Percentiles rank a stretch among this genome's conserved stretches.
Conservation (phyloP, 2,888 invertebrate species). For the Leucania comma region DNA sequence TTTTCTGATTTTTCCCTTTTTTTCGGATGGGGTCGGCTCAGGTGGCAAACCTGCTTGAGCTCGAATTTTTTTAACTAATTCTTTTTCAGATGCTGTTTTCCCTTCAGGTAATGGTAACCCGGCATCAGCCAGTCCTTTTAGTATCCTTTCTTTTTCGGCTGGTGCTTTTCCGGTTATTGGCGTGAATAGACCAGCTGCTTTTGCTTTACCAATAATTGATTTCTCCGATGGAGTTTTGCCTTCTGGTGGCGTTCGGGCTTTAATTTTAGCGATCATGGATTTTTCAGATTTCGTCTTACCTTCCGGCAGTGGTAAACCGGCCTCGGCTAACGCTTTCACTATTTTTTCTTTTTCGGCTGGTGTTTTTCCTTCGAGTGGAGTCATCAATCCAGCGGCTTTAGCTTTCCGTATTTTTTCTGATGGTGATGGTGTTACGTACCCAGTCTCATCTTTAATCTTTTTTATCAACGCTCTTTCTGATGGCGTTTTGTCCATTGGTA, state of each 20-base stretch:
- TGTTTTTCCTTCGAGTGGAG: slow-evolving; percentile 5
- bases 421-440: slow-evolving; percentile 38
- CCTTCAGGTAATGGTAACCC: slow-evolving; percentile 75
- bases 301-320: slow-evolving; percentile 44
- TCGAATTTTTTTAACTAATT: slow-evolving; percentile 70
- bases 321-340: slow-evolving; percentile 16
- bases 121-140: slow-evolving; percentile 71
- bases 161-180: slow-evolving; percentile 72
- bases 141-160: slow-evolving; percentile 73
- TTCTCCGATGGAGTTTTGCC: slow-evolving; percentile 64
- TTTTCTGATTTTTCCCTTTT: slow-evolving; percentile 64
- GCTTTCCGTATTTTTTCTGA: slow-evolving; percentile 37
- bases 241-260: slow-evolving; percentile 29
- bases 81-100: slow-evolving; percentile 74
- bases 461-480: slow-evolving; percentile 49
- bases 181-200: slow-evolving; percentile 72
- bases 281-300: slow-evolving; percentile 62
- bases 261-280: slow-evolving; percentile 38
- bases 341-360: slow-evolving; percentile 33
- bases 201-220: slow-evolving; percentile 69
- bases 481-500: slow-evolving; percentile 37
- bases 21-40: slow-evolving; percentile 71
- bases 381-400: slow-evolving; percentile 37
- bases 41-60: slow-evolving; percentile 64
- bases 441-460: slow-evolving; percentile 49